Percentiles rank a stretch among this genome's conserved stretches.
These are phyloP conservation scores for Ceratitis capitata DNA, from an alignment of 1,140 invertebrate genomes.

Conservation along the genomic window DNA sequence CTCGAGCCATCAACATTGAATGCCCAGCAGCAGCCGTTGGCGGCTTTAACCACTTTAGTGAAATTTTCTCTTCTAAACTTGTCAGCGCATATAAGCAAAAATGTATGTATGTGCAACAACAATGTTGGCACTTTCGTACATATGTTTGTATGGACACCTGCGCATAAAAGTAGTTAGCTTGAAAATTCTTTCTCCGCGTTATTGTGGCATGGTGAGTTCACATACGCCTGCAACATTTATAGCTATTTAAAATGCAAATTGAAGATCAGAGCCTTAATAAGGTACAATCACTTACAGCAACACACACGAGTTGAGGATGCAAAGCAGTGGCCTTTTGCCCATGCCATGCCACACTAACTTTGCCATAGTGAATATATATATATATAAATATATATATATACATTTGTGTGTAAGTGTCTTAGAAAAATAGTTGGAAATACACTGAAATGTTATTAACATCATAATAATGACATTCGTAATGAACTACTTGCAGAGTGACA, in stretches of 20 bases:
- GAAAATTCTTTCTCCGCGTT: no score
- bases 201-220: neutral
- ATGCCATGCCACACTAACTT: neutral
- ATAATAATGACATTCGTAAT: neutral
- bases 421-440: neutral
- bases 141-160: no score
- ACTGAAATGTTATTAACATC: constrained; percentile 24
- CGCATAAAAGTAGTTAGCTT: neutral
- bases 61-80: neutral
- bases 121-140: no score
- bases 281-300: constrained; percentile 6
- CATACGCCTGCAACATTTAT: neutral
- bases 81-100: no score
- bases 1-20: neutral
- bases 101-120: no score
- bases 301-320: neutral
- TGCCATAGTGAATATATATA: neutral
- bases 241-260: constrained; percentile 32
- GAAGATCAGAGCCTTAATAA: constrained; percentile 3
- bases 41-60: neutral
- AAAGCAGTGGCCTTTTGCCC: no score
- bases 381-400: no score
- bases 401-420: no score
- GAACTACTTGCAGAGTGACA: no score
- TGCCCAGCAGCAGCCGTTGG: neutral